A percentile compares a stretch with the other conserved stretches of the same genome.
These are phyloP conservation scores for Monochamus alternatus DNA, from an alignment of 2,888 invertebrate genomes.

Conservation along the genomic window DNA sequence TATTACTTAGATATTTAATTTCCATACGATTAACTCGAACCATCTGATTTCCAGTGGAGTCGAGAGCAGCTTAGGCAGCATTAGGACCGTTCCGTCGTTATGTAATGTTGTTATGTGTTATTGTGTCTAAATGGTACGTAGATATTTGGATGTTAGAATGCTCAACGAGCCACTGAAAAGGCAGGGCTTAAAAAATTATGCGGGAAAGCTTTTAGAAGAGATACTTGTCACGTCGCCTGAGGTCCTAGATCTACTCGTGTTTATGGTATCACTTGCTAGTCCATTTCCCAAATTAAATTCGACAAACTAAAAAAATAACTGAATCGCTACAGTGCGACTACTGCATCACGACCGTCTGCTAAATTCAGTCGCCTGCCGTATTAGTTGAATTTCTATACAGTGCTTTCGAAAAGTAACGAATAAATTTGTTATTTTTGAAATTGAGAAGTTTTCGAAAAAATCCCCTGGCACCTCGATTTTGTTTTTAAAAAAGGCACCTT, in stretches of 20 bases:
- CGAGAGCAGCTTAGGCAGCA: constrained; percentile 48
- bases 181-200: constrained; percentile 32
- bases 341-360: not conserved
- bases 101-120: constrained; percentile 36
- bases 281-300: constrained; percentile 68
- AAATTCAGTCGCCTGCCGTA: not conserved
- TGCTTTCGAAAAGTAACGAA: too few relatives aligned
- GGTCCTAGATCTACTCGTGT: constrained; percentile 51
- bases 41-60: constrained; percentile 59
- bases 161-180: not conserved
- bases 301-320: constrained; percentile 63
- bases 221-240: constrained; percentile 64
- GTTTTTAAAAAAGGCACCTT: too few relatives aligned
- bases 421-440: too few relatives aligned
- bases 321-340: constrained; percentile 25
- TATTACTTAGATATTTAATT: constrained; percentile 67
- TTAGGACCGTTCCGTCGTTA: constrained; percentile 49
- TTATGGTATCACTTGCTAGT: constrained; percentile 66
- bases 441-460: too few relatives aligned
- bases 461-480: too few relatives aligned
- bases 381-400: too few relatives aligned
- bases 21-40: constrained; percentile 66
- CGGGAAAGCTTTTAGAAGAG: constrained; percentile 64
- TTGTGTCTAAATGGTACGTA: constrained; percentile 26
- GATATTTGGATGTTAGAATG: constrained; percentile 27